Percentiles rank a stretch among this genome's conserved stretches.
These are phyloP conservation scores for Pampusana beccarii DNA, from an alignment of 2,113 vertebrate species.

Conservation along the genomic window DNA sequence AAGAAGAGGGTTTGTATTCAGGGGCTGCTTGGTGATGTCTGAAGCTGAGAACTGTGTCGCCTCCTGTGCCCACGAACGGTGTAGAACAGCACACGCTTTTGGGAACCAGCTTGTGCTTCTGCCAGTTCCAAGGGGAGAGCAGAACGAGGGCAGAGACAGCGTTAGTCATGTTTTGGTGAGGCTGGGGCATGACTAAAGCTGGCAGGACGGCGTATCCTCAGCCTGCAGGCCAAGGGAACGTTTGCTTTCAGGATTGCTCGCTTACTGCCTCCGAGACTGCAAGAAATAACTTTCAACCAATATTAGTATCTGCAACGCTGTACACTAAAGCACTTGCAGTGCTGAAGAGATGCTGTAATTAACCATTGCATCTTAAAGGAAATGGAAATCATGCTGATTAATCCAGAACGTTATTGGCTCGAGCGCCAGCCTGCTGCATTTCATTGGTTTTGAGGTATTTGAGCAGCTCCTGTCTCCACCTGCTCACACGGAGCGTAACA, in stretches of 20 bases:
- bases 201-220: not conserved
- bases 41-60: not conserved
- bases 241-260: not conserved
- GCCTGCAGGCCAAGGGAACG: not conserved
- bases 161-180: not conserved
- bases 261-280: not conserved
- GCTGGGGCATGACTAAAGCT: not conserved
- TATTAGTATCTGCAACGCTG: not conserved
- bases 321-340: not conserved
- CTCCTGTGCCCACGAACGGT: not conserved
- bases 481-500: not conserved
- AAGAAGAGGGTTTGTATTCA: rapidly evolving
- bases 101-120: not conserved
- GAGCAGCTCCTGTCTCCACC: too few species aligned
- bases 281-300: not conserved
- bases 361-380: not conserved
- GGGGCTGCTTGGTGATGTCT: not conserved
- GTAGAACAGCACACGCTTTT: not conserved
- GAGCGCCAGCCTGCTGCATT: not conserved
- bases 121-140: not conserved
- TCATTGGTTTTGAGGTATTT: not conserved
- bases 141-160: not conserved
- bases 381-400: not conserved
- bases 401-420: not conserved
- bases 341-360: not conserved